Conservation (phyloP, 2,797 vertebrate species). For the Phrynocephalus guinanensis region DNA sequence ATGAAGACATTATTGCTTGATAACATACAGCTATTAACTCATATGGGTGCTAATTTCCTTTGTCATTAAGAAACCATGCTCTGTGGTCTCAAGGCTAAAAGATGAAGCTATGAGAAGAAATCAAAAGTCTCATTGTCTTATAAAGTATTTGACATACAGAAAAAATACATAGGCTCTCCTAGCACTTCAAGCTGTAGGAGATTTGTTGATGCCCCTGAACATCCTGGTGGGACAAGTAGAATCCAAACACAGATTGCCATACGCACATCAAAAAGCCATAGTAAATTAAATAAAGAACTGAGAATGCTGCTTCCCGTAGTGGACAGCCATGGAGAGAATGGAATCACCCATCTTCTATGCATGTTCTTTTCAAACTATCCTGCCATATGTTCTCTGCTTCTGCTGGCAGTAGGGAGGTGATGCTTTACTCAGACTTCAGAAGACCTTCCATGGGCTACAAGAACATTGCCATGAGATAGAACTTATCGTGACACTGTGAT, state of each 20-base stretch:
- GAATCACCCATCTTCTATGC: no score
- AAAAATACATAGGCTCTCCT: background rate
- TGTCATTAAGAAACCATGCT: constrained; percentile 63
- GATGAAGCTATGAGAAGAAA: constrained; percentile 41
- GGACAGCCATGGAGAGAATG: background rate
- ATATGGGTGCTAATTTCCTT: constrained; percentile 58
- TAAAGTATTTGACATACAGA: background rate
- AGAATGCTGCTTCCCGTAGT: background rate
- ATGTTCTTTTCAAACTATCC: no score
- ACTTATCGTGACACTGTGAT: background rate
- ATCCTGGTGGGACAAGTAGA: background rate
- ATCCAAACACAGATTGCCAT: background rate
- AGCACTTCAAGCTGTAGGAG: background rate
- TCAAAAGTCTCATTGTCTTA: background rate
- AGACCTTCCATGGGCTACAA: background rate
- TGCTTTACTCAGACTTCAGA: no score
- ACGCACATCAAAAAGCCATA: background rate
- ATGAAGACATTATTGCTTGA: constrained; percentile 61
- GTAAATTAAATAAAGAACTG: background rate
- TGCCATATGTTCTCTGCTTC: no score
- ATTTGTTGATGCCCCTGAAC: background rate
- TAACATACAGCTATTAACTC: constrained; percentile 55
- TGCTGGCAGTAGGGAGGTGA: no score
- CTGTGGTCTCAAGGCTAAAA: constrained; percentile 39
- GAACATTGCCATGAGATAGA: background rate